Evolutionary conservation across 92 coral and sea anemone species (phyloP).

Genomic region (Pocillopora meandrina): DNA sequence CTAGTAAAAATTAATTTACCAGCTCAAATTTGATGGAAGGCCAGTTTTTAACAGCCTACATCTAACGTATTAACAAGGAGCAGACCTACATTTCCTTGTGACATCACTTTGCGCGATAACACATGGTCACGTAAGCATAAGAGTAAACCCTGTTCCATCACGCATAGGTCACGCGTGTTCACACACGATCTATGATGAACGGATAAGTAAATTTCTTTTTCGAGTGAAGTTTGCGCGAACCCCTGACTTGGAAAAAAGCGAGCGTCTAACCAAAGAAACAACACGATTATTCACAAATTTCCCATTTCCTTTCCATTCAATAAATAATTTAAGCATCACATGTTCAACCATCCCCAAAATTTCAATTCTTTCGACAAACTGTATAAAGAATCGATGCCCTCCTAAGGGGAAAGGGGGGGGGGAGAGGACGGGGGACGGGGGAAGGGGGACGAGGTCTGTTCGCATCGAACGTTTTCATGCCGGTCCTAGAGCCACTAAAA

Average conservation of each 20-base stretch:
- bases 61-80: not conserved
- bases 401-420: not conserved
- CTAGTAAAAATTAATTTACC: not conserved
- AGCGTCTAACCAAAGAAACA: not conserved
- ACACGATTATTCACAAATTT: not conserved
- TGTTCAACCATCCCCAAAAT: not conserved
- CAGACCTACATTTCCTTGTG: conserved; percentile 1
- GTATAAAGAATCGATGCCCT: not conserved
- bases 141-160: not conserved
- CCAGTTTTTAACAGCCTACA: not conserved
- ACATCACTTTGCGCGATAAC: not conserved
- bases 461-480: too few species aligned
- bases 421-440: not conserved
- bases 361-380: not conserved
- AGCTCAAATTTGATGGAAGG: not conserved
- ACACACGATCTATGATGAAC: not conserved
- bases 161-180: not conserved
- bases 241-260: conserved; percentile 11
- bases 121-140: not conserved
- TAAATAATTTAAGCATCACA: conserved; percentile 21
- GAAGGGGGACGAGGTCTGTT: not conserved
- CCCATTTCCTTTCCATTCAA: conserved; percentile 13
- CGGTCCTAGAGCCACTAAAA: not conserved
- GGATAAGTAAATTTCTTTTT: not conserved
- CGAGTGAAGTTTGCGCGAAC: not conserved